Percentiles rank a stretch among this genome's conserved stretches.
phyloP scores from a whole-genome alignment of 2,888 invertebrate species.

The Erebia ligea region DNA sequence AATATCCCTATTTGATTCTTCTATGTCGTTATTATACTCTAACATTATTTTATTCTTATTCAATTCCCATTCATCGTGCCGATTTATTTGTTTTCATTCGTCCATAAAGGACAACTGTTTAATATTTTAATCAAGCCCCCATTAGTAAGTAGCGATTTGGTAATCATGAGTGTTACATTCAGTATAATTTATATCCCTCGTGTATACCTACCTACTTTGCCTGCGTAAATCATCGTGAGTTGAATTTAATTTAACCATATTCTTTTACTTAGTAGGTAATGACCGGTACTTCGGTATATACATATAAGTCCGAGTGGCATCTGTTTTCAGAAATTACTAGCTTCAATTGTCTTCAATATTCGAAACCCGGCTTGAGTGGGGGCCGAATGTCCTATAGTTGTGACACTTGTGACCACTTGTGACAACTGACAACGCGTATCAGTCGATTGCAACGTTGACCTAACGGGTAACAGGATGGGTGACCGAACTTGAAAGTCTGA shows the following conservation, averaged over 20 bases:
- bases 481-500: no score
- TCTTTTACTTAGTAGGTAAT: conserved; percentile 1
- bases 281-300: not conserved
- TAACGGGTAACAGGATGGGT: no score
- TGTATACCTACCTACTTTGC: conserved; percentile 1
- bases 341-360: not conserved
- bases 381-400: no score
- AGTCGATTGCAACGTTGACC: no score
- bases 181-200: conserved; percentile 4
- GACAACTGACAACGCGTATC: no score
- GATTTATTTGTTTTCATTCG: conserved; percentile 1
- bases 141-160: conserved; percentile 46
- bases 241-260: conserved; percentile 18
- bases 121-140: conserved; percentile 50
- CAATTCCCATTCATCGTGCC: not conserved
- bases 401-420: no score
- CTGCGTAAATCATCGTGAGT: conserved; percentile 19
- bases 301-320: not conserved
- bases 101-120: conserved; percentile 42
- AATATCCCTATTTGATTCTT: not conserved
- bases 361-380: no score
- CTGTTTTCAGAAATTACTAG: not conserved
- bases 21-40: not conserved
- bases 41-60: not conserved
- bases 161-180: conserved; percentile 42